Base-by-base conservation (phyloP, 2,888 invertebrate genomes). In the Drosophila conformis region DNA sequence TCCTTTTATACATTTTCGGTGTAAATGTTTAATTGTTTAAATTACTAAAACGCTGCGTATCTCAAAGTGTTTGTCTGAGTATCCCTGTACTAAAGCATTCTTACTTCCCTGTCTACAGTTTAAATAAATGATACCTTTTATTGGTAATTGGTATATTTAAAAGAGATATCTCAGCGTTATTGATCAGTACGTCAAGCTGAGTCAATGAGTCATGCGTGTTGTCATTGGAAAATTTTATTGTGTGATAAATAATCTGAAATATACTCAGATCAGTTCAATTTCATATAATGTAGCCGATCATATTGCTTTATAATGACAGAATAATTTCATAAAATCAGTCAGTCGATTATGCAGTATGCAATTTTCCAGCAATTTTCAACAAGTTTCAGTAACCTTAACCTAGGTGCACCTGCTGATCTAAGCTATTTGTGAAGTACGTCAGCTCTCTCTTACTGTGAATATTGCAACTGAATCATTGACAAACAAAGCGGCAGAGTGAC, bases 381-480 rank as follows among this genome's bases (percentile, higher is more conserved):
- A 51, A 31, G 29, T 31, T 31, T 18, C 51, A 31, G 29, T n/a
- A 31, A 29, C 29, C n/a, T 29, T 29, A 6, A 31, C 54, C 38
- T 18, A n/a, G 10, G 8, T 15, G 33, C 46, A 64, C 8, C 61
- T 42, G 65, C 13, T 46, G 52, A 52, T 46, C 27, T 52, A 4
- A 60, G 48, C 25, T 21, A 25, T 18, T 49, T 21, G 2, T 40
- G n/a, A 25, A 25, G n/a, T 29, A 11, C 15, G 5, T 38, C 29
- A 53, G 21, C 27, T 64, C 29, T 29, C 33, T 10, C 3, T 25
- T 15, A 25, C 25, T 46, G 42, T 4, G 46, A 15, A 46, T 54
- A 66, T 40, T 61, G 52, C 52, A 53, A 74, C 21, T 68, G 60
- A 63, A 49, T 52, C 25, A 35, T 27, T 57, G 11, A 35, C 40